phyloP scores from a whole-genome alignment of 37 sponge, comb jelly and placozoan species.

The Beroe ovata region DNA sequence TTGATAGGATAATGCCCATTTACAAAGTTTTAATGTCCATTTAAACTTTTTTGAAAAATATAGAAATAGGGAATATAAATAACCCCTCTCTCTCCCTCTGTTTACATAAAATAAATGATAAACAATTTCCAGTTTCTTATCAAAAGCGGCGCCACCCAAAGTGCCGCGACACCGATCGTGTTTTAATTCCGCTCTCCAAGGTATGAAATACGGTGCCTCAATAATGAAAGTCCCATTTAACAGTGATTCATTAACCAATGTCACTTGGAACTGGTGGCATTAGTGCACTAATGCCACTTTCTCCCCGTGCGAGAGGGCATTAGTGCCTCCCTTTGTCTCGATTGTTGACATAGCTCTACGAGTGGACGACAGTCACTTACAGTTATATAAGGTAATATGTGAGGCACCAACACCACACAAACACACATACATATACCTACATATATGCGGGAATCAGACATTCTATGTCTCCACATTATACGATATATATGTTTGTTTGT shows the following conservation, averaged over 20 bases:
- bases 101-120: neutral
- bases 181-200: neutral
- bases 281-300: neutral
- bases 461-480: neutral
- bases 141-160: neutral
- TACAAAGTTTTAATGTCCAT: neutral
- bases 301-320: neutral
- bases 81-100: neutral
- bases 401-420: neutral
- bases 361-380: neutral
- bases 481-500: too few species aligned
- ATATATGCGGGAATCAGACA: neutral
- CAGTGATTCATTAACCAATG: neutral
- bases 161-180: neutral
- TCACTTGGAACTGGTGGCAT: neutral
- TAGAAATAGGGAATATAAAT: neutral
- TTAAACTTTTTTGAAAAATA: too few species aligned
- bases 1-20: neutral
- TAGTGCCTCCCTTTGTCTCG: neutral
- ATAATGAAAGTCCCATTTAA: neutral
- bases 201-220: neutral
- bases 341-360: too few species aligned
- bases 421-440: neutral
- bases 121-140: neutral
- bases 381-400: neutral